Conservation (phyloP, 2,113 vertebrate species). For the Hemiscyllium ocellatum region DNA sequence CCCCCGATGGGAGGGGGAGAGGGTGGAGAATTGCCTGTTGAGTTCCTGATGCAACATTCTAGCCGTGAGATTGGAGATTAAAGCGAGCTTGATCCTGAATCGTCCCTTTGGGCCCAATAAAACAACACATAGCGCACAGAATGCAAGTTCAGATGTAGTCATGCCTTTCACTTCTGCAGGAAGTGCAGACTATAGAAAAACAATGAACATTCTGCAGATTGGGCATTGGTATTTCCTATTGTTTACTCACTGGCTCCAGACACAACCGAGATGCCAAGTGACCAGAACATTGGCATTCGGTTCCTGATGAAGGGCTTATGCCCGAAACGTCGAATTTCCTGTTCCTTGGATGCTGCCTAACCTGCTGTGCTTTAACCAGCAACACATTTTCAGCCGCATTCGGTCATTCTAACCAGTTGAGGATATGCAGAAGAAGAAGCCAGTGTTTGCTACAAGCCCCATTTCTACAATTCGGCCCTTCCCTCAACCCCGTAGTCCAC, state of each 20-base stretch:
- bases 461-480: no score
- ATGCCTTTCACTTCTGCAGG: neutral
- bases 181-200: neutral
- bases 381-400: no score
- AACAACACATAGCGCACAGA: neutral
- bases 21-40: neutral
- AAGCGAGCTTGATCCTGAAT: neutral
- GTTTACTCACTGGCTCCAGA: neutral
- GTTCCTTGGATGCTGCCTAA: no score
- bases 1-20: no score
- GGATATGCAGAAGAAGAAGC: neutral
- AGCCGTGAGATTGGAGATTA: neutral
- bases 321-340: no score
- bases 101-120: neutral
- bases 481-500: no score
- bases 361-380: no score
- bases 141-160: neutral
- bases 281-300: neutral
- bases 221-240: neutral
- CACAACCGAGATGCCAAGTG: neutral
- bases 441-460: neutral
- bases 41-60: neutral
- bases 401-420: neutral
- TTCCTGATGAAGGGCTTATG: no score
- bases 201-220: neutral